phyloP scores from a whole-genome alignment of 2,113 vertebrate species.

The Apistogramma diplotaenia region DNA sequence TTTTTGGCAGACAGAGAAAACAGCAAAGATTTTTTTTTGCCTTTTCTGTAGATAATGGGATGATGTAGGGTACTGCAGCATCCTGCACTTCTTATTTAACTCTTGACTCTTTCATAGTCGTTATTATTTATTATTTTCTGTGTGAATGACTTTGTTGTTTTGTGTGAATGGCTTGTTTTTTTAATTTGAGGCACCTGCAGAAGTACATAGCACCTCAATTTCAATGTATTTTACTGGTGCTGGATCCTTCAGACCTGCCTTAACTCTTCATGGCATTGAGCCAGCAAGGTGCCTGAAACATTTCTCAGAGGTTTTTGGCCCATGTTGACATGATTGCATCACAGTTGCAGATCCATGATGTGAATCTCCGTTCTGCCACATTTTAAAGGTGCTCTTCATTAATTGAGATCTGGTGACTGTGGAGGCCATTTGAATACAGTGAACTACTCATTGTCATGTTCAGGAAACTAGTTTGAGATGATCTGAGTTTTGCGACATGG shows the following conservation, averaged over 20 bases:
- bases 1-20: slow-evolving; percentile 44
- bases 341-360: not conserved
- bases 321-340: not conserved
- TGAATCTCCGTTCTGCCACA: not conserved
- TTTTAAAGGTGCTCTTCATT: accelerated
- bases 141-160: not conserved
- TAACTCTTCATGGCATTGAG: not conserved
- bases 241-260: no score
- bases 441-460: not conserved
- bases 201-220: no score
- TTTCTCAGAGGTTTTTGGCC: not conserved
- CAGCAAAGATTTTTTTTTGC: slow-evolving; percentile 33
- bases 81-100: not conserved
- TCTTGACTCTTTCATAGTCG: no score
- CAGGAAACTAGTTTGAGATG: not conserved
- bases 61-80: not conserved
- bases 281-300: accelerated
- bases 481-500: not conserved
- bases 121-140: no score
- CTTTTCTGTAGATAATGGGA: slow-evolving; percentile 24
- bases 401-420: not conserved
- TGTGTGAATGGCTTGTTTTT: no score
- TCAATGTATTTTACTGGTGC: not conserved
- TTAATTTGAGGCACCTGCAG: no score
- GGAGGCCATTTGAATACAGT: accelerated